Base-by-base conservation (phyloP, 2,888 invertebrate species). In the Lasioglossum marginatum region DNA sequence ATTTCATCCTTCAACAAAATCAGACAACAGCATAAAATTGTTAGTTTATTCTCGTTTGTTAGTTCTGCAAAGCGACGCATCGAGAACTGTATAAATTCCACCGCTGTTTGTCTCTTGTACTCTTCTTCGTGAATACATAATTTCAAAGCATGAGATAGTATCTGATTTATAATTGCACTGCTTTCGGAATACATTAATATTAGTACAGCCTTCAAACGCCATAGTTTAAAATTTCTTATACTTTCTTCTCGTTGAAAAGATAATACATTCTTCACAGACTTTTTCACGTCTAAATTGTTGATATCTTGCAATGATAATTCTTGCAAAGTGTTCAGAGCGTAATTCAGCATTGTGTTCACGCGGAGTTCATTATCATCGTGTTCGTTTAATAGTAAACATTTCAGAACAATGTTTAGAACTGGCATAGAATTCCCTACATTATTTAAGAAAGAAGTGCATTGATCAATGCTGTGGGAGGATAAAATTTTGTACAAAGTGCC, bases 1-100 rank as follows among this genome's bases (percentile, higher is more conserved):
- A 96, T 95, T 91, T 96, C 96, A 93, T 96, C 96, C 94, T 96
- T 96, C 68, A 96, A 91, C 8, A 96, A 93, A 66, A 95, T 93
- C n/a, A 96, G 91, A 76, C 94, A 95, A 70, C 95, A 93, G 92
- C 95, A 94, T 57, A 96, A 93, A 74, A 95, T 93, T 81, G 89
- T 94, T 63, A 95, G 91, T 93, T 95, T 96, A 43, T 94, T 89
- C 68, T 86, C 81, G 89, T 77, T n/a, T 19, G 77, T 79, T 19
- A 90, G 77, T 19, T 77, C 70, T 19, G 34, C n/a, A 57, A 90
- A 91, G 76, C 88, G 86, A 66, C 71, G 43, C 23, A 88, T 75
- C 34, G 88, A 76, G 66, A 92, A 84, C 48, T 89, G 77, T 2
- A 94, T 77, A 75, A 90, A 91, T 72, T 92, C 92, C 0, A 91